A percentile compares a stretch with the other conserved stretches of the same genome.
phyloP scores from a whole-genome alignment of 2,797 vertebrate species.

The Oryzias sinensis region DNA sequence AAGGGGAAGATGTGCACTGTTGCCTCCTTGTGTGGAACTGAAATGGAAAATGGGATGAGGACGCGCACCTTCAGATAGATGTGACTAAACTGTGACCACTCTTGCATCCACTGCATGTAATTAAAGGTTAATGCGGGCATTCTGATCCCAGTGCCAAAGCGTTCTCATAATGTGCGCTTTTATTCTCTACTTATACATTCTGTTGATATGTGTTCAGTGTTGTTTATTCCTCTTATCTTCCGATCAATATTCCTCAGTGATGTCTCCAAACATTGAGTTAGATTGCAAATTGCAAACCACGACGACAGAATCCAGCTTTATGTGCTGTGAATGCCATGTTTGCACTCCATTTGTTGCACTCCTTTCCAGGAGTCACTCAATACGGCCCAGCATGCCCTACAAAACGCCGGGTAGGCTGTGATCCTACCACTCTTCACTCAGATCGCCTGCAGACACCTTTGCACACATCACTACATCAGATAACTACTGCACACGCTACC shows the following conservation, averaged over 20 bases:
- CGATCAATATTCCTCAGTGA: too few relatives aligned
- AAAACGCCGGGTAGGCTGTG: background rate
- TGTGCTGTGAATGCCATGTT: background rate
- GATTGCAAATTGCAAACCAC: background rate
- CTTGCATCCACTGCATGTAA: conserved; percentile 20
- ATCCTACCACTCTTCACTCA: background rate
- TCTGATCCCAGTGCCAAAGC: background rate
- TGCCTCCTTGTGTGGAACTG: conserved; percentile 27
- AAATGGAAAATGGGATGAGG: conserved; percentile 32
- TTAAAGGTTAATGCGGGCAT: conserved; percentile 11
- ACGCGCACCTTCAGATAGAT: conserved; percentile 14
- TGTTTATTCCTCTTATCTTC: background rate
- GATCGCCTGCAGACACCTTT: background rate
- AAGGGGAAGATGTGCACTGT: conserved; percentile 19
- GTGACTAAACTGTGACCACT: conserved; percentile 18
- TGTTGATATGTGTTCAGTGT: background rate
- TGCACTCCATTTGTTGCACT: background rate
- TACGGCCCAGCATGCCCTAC: too few relatives aligned
- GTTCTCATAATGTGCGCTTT: background rate
- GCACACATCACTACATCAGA: conserved; percentile 2
- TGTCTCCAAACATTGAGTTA: background rate
- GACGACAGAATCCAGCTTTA: background rate
- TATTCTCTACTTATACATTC: background rate
- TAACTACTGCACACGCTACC: background rate
- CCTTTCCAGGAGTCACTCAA: background rate